Evolutionary conservation across 1,140 invertebrate species (phyloP), one percentile per base, ranked within the genome.

Genomic region (Grapholita molesta): DNA sequence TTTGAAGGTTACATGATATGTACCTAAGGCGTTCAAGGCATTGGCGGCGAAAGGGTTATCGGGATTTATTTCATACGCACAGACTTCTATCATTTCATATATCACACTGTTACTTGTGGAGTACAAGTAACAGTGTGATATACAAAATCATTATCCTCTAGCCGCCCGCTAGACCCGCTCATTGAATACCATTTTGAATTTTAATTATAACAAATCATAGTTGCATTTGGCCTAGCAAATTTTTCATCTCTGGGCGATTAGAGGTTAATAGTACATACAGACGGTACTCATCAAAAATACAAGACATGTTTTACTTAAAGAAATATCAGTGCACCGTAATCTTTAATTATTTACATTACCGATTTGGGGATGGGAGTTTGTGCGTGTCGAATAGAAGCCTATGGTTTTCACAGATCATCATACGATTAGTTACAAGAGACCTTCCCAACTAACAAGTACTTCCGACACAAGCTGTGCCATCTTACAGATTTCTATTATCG

Each of bases 391-490:
- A 48, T 48, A 21, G 15, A 42, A 0, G 42, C 18, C 42, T 18
- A 21, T 48, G 8, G 8, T 48, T 42, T 76, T 68, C 74, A 75
- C 80, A 80, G 74, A 80, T 68, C 35, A n/a, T n/a, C n/a, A n/a
- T n/a, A n/a, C n/a, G 55, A 72, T 76, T 73, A 70, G 57, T 76
- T 52, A 15, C 3, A 23, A 24, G 24, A 21, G 70, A 78, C 71
- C 73, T 72, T 80, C 73, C 71, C 68, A 71, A 76, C 71, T 73
- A 74, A 77, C 57, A 69, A 72, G 69, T 77, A 75, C 71, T 72
- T 73, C 81, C 80, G 79, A 88, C 84, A 86, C 83, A 85, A 79
- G 82, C 84, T 86, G 88, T 90, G 88, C 88, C 88, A 90, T 90
- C 80, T 76, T 74, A 70, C 73, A 65, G 55, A 61, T 61, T 28